Evolutionary conservation across 2,888 invertebrate genomes (phyloP).

Genomic region (Folsomia manolachei): DNA sequence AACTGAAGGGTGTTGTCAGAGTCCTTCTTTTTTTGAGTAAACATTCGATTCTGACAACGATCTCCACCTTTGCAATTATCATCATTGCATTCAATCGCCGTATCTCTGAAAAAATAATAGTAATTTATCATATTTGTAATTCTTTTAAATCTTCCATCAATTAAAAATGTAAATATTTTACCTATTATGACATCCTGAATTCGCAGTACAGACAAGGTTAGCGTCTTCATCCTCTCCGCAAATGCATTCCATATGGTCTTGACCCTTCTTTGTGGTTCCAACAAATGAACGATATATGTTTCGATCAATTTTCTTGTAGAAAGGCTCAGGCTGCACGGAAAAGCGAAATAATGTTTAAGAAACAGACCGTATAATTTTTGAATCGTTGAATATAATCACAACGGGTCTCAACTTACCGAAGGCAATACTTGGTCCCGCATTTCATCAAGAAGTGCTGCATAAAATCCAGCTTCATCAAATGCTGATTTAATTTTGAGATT

Average conservation of each 20-base stretch:
- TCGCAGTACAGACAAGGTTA: slow-evolving; percentile 23
- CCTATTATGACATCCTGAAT: slow-evolving; percentile 42
- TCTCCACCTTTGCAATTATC: slow-evolving; percentile 31
- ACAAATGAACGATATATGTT: slow-evolving; percentile 36
- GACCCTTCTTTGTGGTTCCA: slow-evolving; percentile 16
- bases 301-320: slow-evolving; percentile 43
- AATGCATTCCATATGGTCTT: slow-evolving; percentile 29
- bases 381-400: no score
- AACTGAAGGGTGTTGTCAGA: slow-evolving; percentile 28
- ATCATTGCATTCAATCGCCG: slow-evolving; percentile 45
- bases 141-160: no score
- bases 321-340: slow-evolving; percentile 37
- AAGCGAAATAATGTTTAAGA: not conserved
- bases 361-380: no score
- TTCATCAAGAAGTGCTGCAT: slow-evolving; percentile 28
- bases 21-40: slow-evolving; percentile 26
- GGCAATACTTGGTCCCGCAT: slow-evolving; percentile 30
- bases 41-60: slow-evolving; percentile 44
- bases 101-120: slow-evolving; percentile 29
- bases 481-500: slow-evolving; percentile 31
- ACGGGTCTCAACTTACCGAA: slow-evolving; percentile 18
- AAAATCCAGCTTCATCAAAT: slow-evolving; percentile 42
- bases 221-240: slow-evolving; percentile 19
- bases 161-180: not conserved
- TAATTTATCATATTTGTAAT: not conserved